Percentiles rank a stretch among this genome's conserved stretches.
phyloP scores from a whole-genome alignment of 2,888 invertebrate species.

The Phalangium opilio region DNA sequence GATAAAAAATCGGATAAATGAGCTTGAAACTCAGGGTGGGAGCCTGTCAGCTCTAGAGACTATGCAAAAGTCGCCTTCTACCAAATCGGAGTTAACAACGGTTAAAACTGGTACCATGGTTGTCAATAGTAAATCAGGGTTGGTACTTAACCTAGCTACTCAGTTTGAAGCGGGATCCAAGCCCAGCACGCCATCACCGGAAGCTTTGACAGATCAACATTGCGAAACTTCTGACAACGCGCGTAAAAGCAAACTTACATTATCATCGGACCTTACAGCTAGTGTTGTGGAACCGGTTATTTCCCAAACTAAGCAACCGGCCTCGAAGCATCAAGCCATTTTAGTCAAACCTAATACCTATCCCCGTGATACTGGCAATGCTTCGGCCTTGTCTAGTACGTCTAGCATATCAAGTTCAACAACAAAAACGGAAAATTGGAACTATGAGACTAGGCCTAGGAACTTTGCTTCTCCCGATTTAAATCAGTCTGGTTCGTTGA shows the following conservation, averaged over 20 bases:
- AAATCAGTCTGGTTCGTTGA: too few species aligned
- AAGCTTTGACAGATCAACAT: conserved; percentile 18
- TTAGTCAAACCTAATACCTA: too few species aligned
- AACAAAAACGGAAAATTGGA: too few species aligned
- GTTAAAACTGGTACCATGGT: conserved; percentile 6
- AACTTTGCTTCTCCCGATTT: too few species aligned
- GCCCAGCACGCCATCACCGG: conserved; percentile 25
- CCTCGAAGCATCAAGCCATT: conserved; percentile 25
- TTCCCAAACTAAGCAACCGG: conserved; percentile 25
- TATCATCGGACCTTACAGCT: too few species aligned
- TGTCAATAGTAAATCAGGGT: conserved; percentile 23
- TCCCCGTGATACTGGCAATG: too few species aligned
- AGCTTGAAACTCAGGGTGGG: conserved; percentile 41
- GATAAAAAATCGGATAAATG: conserved; percentile 54
- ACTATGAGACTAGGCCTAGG: too few species aligned
- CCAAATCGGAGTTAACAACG: conserved; percentile 12
- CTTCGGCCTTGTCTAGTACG: too few species aligned
- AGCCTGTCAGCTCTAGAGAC: conserved; percentile 5
- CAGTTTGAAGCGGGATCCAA: conserved; percentile 37
- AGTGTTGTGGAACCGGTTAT: conserved; percentile 27
- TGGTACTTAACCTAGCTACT: conserved; percentile 41
- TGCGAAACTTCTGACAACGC: too few species aligned
- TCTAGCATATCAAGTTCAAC: too few species aligned
- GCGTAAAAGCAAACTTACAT: too few species aligned
- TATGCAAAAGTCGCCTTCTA: conserved; percentile 5